Percentiles rank a stretch among this genome's conserved stretches.
phyloP scores from a whole-genome alignment of 2,888 invertebrate species.

The Heteromurus nitidus region DNA sequence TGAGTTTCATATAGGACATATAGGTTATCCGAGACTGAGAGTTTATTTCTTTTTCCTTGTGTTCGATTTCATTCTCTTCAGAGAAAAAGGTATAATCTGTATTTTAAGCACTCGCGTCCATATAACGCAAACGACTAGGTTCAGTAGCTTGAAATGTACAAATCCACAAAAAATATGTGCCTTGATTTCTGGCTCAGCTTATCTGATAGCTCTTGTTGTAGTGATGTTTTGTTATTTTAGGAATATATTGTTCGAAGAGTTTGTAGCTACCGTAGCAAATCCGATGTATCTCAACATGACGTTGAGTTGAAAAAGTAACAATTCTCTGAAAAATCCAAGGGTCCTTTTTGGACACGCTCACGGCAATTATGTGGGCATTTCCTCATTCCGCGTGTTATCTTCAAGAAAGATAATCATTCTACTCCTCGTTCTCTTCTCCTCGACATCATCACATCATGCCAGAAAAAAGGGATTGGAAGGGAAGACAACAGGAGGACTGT shows the following conservation, averaged over 20 bases:
- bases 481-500: conserved; percentile 13
- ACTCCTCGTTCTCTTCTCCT: conserved; percentile 5
- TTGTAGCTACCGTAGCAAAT: conserved; percentile 57
- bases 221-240: conserved; percentile 44
- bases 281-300: conserved; percentile 57
- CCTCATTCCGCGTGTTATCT: conserved; percentile 25
- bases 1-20: too few relatives aligned
- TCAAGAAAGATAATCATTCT: conserved; percentile 53
- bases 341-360: conserved; percentile 45
- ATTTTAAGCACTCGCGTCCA: too few relatives aligned
- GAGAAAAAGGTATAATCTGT: too few relatives aligned
- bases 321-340: conserved; percentile 31
- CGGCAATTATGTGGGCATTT: conserved; percentile 32
- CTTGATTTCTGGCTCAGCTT: conserved; percentile 27
- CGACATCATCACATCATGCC: conserved; percentile 35
- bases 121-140: too few relatives aligned
- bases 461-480: conserved; percentile 20
- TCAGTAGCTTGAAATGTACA: too few relatives aligned
- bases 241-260: neutral
- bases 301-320: conserved; percentile 31
- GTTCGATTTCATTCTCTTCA: too few relatives aligned
- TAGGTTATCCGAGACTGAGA: too few relatives aligned
- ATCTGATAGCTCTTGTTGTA: conserved; percentile 18
- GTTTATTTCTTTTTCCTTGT: too few relatives aligned
- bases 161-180: conserved; percentile 30